Evolutionary conservation across 2,888 invertebrate genomes (phyloP), one percentile per base, ranked within the genome.

Genomic region (Netelia inedita): DNA sequence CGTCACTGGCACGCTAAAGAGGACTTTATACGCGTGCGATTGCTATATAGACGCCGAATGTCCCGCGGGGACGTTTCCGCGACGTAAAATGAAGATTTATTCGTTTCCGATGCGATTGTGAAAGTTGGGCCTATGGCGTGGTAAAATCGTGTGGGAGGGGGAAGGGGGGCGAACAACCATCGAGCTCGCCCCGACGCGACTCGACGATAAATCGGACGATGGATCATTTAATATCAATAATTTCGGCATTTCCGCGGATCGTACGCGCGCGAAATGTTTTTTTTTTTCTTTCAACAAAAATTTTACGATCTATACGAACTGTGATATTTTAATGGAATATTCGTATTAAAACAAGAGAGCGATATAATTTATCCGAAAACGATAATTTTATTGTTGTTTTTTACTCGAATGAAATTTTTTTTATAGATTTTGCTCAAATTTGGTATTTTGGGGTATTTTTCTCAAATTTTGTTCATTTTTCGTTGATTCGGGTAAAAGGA

Each of bases 21-120:
- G 35, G 14, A 19, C 43, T 21, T 3, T 59, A 43, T 43, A 23
- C 28, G 21, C 1, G 19, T 46, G n/a, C 50, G 9, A 28, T 46
- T 9, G 16, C 35, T 63, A 43, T 63, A 43, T 72, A 75, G 82
- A 86, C 79, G 82, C 83, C 6, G 85, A 87, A 87, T 87, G 86
- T 87, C 86, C 86, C 86, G 23, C 14, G 59, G 84, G 85, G 61
- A 78, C 66, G 6, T 35, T 55, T 85, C 76, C 73, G 16, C 83
- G 85, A 57, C 65, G 75, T 86, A 86, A 86, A 88, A 87, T 79
- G 79, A 87, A 87, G 88, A 90, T 89, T 89, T 88, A 88, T 88
- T 81, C 75, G 86, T 75, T 87, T 88, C 85, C 85, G 61, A 87
- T 86, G 79, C 86, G 78, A 75, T 78, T 66, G 19, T 9, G 53